phyloP scores from a whole-genome alignment of 2,888 invertebrate species.

The Diogma glabrata region DNA sequence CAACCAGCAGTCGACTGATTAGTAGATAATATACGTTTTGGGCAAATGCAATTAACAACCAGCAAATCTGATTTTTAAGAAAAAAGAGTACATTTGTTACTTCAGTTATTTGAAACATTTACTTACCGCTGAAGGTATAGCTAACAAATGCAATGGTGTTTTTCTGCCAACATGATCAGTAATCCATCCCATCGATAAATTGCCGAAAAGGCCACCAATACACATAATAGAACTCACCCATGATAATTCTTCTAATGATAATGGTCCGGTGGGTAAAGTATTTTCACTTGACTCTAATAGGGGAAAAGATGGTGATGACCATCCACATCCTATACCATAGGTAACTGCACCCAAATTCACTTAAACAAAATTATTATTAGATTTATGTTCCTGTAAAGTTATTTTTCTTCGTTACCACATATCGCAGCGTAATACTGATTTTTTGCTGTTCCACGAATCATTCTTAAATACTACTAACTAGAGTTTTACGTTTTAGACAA shows the following conservation, averaged over 20 bases:
- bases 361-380: too few relatives aligned
- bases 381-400: too few relatives aligned
- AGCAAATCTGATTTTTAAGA: constrained; percentile 23
- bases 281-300: constrained; percentile 18
- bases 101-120: too few relatives aligned
- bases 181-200: constrained; percentile 26
- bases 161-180: constrained; percentile 27
- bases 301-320: constrained; percentile 14
- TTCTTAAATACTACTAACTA: not conserved
- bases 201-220: constrained; percentile 26
- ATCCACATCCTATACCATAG: constrained; percentile 13
- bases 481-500: too few relatives aligned
- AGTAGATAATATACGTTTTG: constrained; percentile 9
- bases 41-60: constrained; percentile 8
- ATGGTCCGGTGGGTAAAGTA: constrained; percentile 23
- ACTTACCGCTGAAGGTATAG: too few relatives aligned
- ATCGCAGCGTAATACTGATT: constrained; percentile 13
- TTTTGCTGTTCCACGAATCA: not conserved
- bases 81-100: too few relatives aligned
- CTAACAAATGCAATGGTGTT: constrained; percentile 24
- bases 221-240: constrained; percentile 27
- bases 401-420: too few relatives aligned
- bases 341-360: constrained; percentile 10
- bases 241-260: constrained; percentile 24
- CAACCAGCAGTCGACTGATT: constrained; percentile 11